Evolutionary conservation across 2,113 vertebrate genomes (phyloP).

Genomic region (Eubucco bourcierii): DNA sequence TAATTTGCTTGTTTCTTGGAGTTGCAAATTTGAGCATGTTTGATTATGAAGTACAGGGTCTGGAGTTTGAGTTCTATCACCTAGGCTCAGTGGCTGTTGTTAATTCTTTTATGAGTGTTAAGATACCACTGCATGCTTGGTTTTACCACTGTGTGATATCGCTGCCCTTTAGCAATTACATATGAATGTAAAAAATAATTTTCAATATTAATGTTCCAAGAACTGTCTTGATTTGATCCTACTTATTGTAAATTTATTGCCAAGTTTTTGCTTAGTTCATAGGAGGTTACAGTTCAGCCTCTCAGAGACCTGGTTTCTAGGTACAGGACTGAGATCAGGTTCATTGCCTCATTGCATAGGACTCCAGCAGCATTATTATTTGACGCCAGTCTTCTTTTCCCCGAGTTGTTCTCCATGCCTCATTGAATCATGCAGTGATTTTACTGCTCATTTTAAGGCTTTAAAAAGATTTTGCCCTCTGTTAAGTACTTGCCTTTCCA

Average conservation of each 20-base stretch:
- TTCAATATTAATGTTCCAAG: not conserved
- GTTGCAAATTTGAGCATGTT: not conserved
- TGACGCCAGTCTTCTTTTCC: not conserved
- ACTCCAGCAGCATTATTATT: not conserved
- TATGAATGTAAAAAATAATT: not conserved
- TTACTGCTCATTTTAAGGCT: conserved; percentile 16
- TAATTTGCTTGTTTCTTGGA: not conserved
- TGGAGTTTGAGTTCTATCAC: not conserved
- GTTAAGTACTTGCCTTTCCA: not conserved
- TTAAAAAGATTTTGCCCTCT: not conserved
- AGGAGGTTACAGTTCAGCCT: not conserved
- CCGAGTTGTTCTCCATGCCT: not conserved
- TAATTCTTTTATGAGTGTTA: not conserved
- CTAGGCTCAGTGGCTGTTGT: not conserved
- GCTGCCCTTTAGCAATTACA: not conserved
- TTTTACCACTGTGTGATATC: not conserved
- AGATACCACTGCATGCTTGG: not conserved
- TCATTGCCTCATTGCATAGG: not conserved
- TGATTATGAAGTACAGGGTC: not conserved
- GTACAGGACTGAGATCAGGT: not conserved
- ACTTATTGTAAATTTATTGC: not conserved
- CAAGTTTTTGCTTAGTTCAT: not conserved
- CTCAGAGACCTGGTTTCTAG: not conserved
- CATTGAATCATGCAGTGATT: conserved; percentile 8
- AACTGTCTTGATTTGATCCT: not conserved